Percentiles rank a stretch among this genome's conserved stretches.
These are phyloP conservation scores for Neogobius melanostomus DNA, from an alignment of 2,113 vertebrate genomes.

Conservation along the genomic window DNA sequence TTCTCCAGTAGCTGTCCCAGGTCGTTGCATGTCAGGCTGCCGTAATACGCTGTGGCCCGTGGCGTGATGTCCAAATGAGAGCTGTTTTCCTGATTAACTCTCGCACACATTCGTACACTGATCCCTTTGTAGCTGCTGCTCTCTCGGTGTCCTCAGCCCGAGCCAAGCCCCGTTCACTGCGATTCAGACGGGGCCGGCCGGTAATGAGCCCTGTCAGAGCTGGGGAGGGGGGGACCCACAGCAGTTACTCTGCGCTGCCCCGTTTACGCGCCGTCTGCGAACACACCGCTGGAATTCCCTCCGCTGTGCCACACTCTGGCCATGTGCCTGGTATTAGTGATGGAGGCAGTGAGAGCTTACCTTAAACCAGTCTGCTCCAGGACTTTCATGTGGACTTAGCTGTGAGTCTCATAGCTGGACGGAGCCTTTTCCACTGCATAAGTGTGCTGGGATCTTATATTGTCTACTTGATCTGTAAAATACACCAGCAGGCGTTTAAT, in stretches of 20 bases:
- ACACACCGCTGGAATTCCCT: conserved; percentile 4
- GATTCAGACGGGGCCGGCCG: conserved; percentile 39
- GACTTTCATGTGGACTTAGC: conserved; percentile 10
- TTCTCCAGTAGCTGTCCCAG: conserved; percentile 27
- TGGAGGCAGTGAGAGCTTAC: not conserved
- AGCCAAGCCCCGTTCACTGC: conserved; percentile 59
- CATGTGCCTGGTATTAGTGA: not conserved
- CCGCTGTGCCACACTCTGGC: not conserved
- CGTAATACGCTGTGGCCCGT: conserved; percentile 35
- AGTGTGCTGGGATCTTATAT: not conserved
- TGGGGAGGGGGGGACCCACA: conserved; percentile 21
- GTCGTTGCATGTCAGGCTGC: conserved; percentile 15
- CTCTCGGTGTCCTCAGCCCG: conserved; percentile 36
- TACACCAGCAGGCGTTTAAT: too few species aligned
- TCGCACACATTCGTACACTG: conserved; percentile 28
- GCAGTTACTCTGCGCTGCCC: conserved; percentile 8
- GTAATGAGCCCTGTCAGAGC: conserved; percentile 61
- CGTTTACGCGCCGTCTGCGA: conserved; percentile 6
- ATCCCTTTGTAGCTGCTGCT: conserved; percentile 40
- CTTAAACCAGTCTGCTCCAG: not conserved
- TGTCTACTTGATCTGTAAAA: too few species aligned
- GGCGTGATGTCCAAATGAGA: conserved; percentile 41
- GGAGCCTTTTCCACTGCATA: not conserved
- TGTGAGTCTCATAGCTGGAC: conserved; percentile 12
- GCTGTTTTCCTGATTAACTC: conserved; percentile 44